Evolutionary conservation across 2,888 invertebrate species (phyloP), one percentile per base, ranked within the genome.

Genomic region (Trachelus stipa): DNA sequence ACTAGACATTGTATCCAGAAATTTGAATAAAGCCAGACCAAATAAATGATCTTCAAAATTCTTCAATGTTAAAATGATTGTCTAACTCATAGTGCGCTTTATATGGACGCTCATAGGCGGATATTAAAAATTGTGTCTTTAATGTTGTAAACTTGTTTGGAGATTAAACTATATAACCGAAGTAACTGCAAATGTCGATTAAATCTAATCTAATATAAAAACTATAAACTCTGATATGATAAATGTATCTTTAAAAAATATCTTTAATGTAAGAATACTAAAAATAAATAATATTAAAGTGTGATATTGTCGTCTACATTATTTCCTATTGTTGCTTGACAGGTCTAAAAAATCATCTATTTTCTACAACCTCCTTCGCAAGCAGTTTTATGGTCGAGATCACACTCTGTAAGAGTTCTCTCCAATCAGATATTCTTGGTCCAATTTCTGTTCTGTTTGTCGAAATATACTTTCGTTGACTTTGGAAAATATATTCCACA

Each of bases 71-170:
- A 73, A 73, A 34, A 34, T 12, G 11, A n/a, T 33, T 23, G 23
- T 73, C 69, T 69, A 3, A 31, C 73, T 73, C 73, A 34, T 33
- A 34, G 33, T 73, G 73, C 69, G 69, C 11, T 23, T 34, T 1
- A 33, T 40, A n/a, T 34, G 15, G 1, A 34, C 68, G 68, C 40
- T 12, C 34, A 11, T 69, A 69, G 23, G 30, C 78, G 23, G 76
- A 79, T 76, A 73, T 76, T 76, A 34, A 79, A 76, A 76, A 73
- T 76, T 37, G 76, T 68, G 76, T 68, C 76, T 76, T 76, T 79
- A 79, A 79, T 76, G 78, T 78, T 69, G 79, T 79, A 79, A 73
- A 74, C 79, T 79, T 73, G 79, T 76, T 79, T 79, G 79, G 69
- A 79, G 74, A 76, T 76, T 76, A 79, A 79, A 79, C 73, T 69